Evolutionary conservation across 2,797 vertebrate genomes (phyloP).

Genomic region (Spinus olivaceus): DNA sequence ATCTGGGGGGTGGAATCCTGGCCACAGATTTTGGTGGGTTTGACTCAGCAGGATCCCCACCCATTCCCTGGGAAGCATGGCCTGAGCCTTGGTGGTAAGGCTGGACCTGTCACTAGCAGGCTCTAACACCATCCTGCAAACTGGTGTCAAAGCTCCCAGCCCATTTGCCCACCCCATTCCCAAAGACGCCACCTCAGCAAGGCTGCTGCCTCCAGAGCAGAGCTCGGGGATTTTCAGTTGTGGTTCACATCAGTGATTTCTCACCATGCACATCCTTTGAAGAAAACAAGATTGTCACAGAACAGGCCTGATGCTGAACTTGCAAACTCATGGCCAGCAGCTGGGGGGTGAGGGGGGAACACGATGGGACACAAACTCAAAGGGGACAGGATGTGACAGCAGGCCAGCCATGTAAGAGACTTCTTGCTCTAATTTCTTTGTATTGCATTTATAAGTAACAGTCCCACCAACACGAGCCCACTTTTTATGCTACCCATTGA

Average conservation of each 20-base stretch:
- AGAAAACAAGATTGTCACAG: not conserved
- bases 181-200: not conserved
- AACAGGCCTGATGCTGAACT: not conserved
- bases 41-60: not conserved
- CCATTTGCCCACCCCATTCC: fast-evolving
- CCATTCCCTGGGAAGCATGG: not conserved
- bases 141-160: not conserved
- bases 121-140: not conserved
- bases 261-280: not conserved
- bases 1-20: not conserved
- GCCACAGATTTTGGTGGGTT: not conserved
- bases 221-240: not conserved
- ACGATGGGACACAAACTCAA: not conserved
- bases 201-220: not conserved
- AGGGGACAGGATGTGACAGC: not conserved
- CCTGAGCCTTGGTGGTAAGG: not conserved
- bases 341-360: not conserved
- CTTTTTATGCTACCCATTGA: not conserved
- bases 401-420: fast-evolving
- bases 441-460: not conserved
- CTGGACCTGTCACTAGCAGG: not conserved
- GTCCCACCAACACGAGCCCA: not conserved
- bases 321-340: not conserved
- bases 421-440: not conserved
- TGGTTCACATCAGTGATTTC: not conserved